Evolutionary conservation across 2,113 vertebrate genomes (phyloP).

Genomic region (Leptobrachium leishanense): DNA sequence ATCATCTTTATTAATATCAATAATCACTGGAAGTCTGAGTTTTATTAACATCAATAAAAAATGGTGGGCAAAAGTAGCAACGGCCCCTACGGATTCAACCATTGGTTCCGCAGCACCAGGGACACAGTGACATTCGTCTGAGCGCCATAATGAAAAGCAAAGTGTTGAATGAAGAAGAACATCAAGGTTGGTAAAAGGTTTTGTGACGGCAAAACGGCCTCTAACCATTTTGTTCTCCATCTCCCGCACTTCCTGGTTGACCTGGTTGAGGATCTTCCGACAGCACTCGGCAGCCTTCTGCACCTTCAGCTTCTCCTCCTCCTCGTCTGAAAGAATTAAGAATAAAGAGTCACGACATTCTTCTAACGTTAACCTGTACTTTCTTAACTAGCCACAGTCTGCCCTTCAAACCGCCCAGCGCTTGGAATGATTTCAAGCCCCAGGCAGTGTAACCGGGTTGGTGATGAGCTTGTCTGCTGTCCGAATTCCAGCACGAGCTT

Average conservation of each 20-base stretch:
- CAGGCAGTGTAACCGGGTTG: no score
- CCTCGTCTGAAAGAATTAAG: conserved; percentile 54
- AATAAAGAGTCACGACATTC: not conserved
- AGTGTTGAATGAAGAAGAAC: not conserved
- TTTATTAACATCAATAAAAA: no score
- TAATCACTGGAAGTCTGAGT: no score
- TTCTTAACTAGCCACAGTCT: not conserved
- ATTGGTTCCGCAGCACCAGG: no score
- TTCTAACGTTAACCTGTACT: not conserved
- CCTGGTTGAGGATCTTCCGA: conserved; percentile 84
- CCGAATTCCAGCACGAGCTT: no score
- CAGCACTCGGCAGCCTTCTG: conserved; percentile 81
- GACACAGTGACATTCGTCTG: no score
- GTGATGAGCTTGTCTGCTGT: no score
- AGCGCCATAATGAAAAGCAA: not conserved
- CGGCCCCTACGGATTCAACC: no score
- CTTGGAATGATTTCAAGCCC: no score
- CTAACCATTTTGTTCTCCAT: conserved; percentile 89
- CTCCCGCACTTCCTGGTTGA: conserved; percentile 84
- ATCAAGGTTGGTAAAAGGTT: not conserved
- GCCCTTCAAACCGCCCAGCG: no score
- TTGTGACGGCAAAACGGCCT: not conserved
- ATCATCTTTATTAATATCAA: no score
- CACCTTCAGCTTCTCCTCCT: conserved; percentile 53
- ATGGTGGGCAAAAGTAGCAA: no score